phyloP scores from a whole-genome alignment of 2,797 vertebrate species.

The Acrossocheilus wenchowensis region DNA sequence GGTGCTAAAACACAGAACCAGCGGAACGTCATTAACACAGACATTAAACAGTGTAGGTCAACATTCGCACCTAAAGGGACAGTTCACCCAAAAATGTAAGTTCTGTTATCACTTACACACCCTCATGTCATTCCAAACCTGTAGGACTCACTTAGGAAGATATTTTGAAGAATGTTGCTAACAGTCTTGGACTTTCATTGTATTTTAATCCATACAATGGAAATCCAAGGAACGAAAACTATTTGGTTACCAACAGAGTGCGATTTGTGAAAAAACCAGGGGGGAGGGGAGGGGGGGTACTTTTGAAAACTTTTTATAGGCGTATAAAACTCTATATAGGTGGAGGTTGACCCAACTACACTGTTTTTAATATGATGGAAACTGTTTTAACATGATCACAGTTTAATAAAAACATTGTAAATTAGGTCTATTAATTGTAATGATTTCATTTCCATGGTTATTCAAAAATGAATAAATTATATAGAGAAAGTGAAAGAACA shows the following conservation, averaged over 20 bases:
- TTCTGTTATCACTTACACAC: not conserved
- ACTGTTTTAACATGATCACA: no score
- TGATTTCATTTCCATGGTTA: no score
- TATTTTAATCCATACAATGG: not conserved
- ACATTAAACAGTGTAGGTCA: not conserved
- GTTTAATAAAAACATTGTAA: no score
- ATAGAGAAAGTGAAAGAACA: no score
- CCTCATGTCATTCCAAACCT: not conserved
- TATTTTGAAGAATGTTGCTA: not conserved
- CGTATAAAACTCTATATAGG: no score
- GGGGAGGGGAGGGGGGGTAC: no score
- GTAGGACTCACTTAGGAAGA: not conserved
- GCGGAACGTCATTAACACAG: not conserved
- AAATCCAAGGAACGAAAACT: not conserved
- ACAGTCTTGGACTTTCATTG: not conserved
- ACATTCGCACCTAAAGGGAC: not conserved
- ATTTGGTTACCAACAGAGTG: not conserved
- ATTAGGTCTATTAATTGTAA: no score
- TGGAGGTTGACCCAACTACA: no score
- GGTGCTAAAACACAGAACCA: conserved; percentile 80
- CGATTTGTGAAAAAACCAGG: no score
- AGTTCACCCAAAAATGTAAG: not conserved
- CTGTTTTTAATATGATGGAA: no score
- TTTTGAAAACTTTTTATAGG: no score
- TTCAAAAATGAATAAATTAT: no score